Conservation (phyloP, 35 echinoderm and acorn worm species). For the Eucidaris tribuloides region DNA sequence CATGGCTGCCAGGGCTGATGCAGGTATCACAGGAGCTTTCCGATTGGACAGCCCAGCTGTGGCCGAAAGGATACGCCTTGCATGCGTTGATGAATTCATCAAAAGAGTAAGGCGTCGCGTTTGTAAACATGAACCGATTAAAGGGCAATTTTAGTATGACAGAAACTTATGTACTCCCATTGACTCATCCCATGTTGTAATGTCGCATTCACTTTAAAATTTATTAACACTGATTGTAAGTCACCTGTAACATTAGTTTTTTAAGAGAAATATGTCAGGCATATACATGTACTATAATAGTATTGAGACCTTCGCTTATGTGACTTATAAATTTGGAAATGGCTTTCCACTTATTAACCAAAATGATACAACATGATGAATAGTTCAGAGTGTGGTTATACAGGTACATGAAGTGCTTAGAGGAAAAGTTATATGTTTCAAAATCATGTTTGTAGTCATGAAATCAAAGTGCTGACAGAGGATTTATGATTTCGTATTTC, state of each 20-base stretch:
- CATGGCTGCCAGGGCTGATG: constrained; percentile 65
- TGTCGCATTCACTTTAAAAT: not conserved
- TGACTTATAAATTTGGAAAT: not conserved
- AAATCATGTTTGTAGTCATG: too few species aligned
- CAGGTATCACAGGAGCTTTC: constrained; percentile 55
- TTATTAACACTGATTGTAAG: not conserved
- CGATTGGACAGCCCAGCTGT: constrained; percentile 69
- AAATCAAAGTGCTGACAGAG: too few species aligned
- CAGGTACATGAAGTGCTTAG: too few species aligned
- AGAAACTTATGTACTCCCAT: not conserved
- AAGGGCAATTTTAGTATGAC: not conserved
- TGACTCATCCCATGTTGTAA: not conserved
- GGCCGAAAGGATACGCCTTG: constrained; percentile 71
- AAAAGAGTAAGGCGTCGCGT: constrained; percentile 42
- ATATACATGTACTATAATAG: not conserved
- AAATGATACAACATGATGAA: too few species aligned
- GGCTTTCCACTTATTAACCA: not conserved
- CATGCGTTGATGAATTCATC: constrained; percentile 68
- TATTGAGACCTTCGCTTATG: not conserved
- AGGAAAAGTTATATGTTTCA: too few species aligned
- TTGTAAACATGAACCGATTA: not conserved
- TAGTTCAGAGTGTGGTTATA: too few species aligned
- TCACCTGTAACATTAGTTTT: not conserved
- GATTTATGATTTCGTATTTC: too few species aligned
- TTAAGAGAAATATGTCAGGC: not conserved